Percentiles rank a stretch among this genome's conserved stretches.
phyloP scores from a whole-genome alignment of 2,113 vertebrate species.

The Nettapus auritus region DNA sequence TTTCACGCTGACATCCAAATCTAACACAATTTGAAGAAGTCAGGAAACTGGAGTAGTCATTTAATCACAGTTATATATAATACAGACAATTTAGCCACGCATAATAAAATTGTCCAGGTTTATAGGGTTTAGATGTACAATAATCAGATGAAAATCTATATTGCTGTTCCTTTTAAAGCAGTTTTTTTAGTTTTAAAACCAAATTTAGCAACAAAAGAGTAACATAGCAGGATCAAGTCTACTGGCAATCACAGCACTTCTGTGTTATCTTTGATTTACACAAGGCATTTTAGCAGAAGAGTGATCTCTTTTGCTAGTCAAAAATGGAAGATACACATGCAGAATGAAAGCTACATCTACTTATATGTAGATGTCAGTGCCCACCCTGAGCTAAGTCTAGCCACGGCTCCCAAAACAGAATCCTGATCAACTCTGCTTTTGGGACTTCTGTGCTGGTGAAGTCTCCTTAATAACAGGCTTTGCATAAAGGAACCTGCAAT shows the following conservation, averaged over 20 bases:
- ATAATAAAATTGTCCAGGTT: neutral
- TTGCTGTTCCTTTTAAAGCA: neutral
- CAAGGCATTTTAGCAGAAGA: neutral
- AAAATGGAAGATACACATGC: neutral
- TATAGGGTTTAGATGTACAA: neutral
- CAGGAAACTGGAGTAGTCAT: neutral
- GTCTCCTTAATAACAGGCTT: neutral
- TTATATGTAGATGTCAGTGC: neutral
- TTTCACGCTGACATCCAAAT: neutral
- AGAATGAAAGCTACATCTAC: neutral
- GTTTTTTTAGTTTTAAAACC: slow-evolving; percentile 8
- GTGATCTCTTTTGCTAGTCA: neutral
- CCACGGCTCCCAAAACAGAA: neutral
- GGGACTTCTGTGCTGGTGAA: neutral
- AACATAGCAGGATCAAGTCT: neutral
- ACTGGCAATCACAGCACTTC: neutral
- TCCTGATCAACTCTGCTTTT: neutral
- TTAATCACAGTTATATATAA: neutral
- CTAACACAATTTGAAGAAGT: neutral
- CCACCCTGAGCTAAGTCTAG: neutral
- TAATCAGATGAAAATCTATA: neutral
- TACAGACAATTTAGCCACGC: neutral
- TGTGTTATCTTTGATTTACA: neutral
- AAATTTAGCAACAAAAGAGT: neutral
- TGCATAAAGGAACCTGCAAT: neutral